Conservation (phyloP, 1,140 invertebrate species). For the Alviniconcha marisindica region DNA sequence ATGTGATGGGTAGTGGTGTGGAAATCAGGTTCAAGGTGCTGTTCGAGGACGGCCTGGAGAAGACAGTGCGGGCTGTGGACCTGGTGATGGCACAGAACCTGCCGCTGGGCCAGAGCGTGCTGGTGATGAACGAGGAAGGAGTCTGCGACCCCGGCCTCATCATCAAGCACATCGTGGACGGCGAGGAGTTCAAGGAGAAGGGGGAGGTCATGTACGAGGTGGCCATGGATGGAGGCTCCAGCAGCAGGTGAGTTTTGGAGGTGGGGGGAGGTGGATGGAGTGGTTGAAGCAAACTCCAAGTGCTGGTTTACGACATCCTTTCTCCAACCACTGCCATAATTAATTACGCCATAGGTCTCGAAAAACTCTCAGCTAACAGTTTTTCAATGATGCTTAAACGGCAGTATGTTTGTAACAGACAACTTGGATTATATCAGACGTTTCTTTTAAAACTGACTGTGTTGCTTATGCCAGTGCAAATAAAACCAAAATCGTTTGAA, state of each 20-base stretch:
- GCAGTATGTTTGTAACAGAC: too few relatives aligned
- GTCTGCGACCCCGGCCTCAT: slow-evolving; percentile 63
- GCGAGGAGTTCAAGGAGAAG: slow-evolving; percentile 7
- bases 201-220: slow-evolving; percentile 50
- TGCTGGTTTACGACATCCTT: too few relatives aligned
- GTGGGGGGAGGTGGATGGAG: too few relatives aligned
- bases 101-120: slow-evolving; percentile 62
- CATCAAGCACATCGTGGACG: slow-evolving; percentile 46
- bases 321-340: too few relatives aligned
- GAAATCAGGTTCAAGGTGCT: slow-evolving; percentile 42
- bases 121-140: slow-evolving; percentile 55
- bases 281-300: too few relatives aligned
- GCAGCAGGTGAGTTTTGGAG: slow-evolving; percentile 47
- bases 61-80: slow-evolving; percentile 49
- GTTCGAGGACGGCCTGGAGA: slow-evolving; percentile 65
- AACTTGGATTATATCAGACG: too few relatives aligned
- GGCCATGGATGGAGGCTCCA: slow-evolving; percentile 55
- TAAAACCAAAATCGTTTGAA: too few relatives aligned
- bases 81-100: slow-evolving; percentile 59
- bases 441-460: too few relatives aligned
- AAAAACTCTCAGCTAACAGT: too few relatives aligned
- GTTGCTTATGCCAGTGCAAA: too few relatives aligned
- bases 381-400: too few relatives aligned
- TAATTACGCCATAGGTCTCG: too few relatives aligned
- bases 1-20: not conserved